A percentile compares a stretch with the other conserved stretches of the same genome.
Evolutionary conservation across 2,888 invertebrate genomes (phyloP).

Genomic region (Limnephilus auricula): DNA sequence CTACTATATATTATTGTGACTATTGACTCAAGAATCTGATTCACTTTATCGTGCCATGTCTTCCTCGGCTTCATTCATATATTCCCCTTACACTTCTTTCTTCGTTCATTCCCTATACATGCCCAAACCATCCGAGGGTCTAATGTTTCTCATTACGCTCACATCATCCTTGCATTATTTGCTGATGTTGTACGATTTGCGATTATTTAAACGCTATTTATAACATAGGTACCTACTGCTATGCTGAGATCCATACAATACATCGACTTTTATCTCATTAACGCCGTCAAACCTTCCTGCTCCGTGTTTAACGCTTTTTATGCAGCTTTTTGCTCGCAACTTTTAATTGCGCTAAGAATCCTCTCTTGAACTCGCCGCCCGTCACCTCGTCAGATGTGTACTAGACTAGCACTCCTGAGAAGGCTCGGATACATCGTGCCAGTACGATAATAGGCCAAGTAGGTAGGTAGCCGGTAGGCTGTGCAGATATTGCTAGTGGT

Average conservation of each 20-base stretch:
- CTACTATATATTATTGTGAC: no score
- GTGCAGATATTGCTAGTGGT: not conserved
- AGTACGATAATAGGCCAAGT: not conserved
- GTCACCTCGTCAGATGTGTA: not conserved
- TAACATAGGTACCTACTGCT: no score
- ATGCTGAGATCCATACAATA: not conserved
- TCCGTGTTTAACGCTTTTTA: not conserved
- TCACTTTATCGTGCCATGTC: no score
- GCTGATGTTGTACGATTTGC: no score
- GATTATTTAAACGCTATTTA: not conserved
- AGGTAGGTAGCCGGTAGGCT: no score
- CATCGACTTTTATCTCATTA: not conserved
- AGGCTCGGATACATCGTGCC: not conserved
- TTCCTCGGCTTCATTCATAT: no score
- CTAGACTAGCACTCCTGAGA: not conserved
- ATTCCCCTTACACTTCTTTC: no score
- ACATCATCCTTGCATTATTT: no score
- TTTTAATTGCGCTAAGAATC: not conserved
- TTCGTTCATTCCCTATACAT: no score
- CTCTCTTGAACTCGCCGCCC: constrained; percentile 23
- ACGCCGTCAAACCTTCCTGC: not conserved
- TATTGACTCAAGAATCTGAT: no score
- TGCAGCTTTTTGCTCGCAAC: not conserved
- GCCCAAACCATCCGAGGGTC: no score
- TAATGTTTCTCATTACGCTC: no score